Percentiles rank a stretch among this genome's conserved stretches.
Conservation (phyloP, 2,113 vertebrate genomes). For the Nansenia antarctica region DNA sequence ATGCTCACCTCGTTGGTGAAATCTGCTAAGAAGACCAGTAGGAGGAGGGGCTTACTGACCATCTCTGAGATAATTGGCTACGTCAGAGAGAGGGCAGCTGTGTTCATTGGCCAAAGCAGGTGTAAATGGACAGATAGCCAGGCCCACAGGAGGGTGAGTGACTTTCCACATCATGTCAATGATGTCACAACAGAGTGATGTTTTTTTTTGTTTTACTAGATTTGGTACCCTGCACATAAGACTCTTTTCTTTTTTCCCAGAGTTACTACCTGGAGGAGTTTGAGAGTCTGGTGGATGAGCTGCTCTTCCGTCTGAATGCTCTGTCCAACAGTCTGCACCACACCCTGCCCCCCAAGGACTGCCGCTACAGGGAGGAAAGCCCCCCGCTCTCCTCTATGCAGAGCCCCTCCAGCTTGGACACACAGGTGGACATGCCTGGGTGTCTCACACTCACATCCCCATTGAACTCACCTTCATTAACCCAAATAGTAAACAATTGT, state of each 20-base stretch:
- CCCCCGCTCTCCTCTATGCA: slow-evolving; percentile 18
- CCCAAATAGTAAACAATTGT: no score
- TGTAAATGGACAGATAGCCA: slow-evolving; percentile 25
- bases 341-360: slow-evolving; percentile 40
- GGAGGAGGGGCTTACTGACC: slow-evolving; percentile 44
- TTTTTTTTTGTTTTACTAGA: neutral
- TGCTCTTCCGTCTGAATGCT: slow-evolving; percentile 70
- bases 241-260: slow-evolving; percentile 54
- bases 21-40: slow-evolving; percentile 53
- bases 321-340: slow-evolving; percentile 65
- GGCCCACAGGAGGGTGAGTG: slow-evolving; percentile 59
- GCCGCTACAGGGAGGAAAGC: neutral
- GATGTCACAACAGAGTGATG: neutral
- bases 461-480: slow-evolving; percentile 6
- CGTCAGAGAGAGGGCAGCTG: slow-evolving; percentile 31
- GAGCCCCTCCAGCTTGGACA: slow-evolving; percentile 19
- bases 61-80: slow-evolving; percentile 52
- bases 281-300: slow-evolving; percentile 77
- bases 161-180: neutral
- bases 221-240: no score
- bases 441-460: neutral
- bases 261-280: slow-evolving; percentile 77
- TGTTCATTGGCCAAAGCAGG: slow-evolving; percentile 35
- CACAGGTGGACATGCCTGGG: slow-evolving; percentile 38
- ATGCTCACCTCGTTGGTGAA: slow-evolving; percentile 50